Evolutionary conservation across 1,140 invertebrate genomes (phyloP), one percentile per base, ranked within the genome.

Genomic region (Philopotamus ludificatus): DNA sequence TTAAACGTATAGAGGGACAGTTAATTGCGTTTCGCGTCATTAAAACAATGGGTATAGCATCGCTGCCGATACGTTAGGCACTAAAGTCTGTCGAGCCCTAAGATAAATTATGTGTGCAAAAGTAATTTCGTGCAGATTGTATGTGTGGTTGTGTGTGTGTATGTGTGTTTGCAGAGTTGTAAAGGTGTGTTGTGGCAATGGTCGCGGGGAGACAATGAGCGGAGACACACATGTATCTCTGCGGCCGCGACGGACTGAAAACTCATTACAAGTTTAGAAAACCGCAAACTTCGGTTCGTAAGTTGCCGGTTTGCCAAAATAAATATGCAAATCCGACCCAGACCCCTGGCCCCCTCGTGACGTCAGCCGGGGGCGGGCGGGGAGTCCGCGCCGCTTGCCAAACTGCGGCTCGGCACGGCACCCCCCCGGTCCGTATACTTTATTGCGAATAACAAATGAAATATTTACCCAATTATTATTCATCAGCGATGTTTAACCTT

Each of bases 241-340:
- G 22, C 26, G n/a, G 16, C 16, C 50, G 59, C 22, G 42, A 20
- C 42, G 55, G 34, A 42, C 62, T 41, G 62, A 55, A 68, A 68
- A 65, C 66, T 68, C 62, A 68, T 68, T 68, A 68, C 61, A 65
- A 68, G 62, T 68, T 65, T 45, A 60, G 66, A 68, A 68, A 68
- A 64, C 66, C 66, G 57, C 66, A 68, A 65, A 65, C 47, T 64
- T 68, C 44, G 66, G 62, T 61, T 64, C 44, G 57, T 65, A 62
- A 65, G 66, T 65, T 64, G 57, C 60, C 61, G 53, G 61, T 67
- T 63, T 50, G 49, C 66, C 57, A 65, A 68, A 65, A 68, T 68
- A 68, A 64, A 62, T 68, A 68, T 68, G 66, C 57, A 68, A 68
- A 68, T 68, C 62, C 57, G n/a, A 62, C 25, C 25, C 50, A 23